Evolutionary conservation across 2,113 vertebrate species (phyloP), one percentile per base, ranked within the genome.

Genomic region (Corvus moneduloides): DNA sequence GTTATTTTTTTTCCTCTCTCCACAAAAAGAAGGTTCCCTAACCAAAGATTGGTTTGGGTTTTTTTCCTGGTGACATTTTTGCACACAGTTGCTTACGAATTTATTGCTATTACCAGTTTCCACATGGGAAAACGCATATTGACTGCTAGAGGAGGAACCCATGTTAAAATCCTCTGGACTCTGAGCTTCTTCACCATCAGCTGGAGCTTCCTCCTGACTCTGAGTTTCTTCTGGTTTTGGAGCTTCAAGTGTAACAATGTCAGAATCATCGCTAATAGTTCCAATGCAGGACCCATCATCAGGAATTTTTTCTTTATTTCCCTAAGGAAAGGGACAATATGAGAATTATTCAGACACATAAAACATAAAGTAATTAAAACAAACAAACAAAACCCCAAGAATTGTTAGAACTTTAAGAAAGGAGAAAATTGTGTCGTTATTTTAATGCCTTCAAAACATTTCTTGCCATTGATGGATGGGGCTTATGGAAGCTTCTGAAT

Each of bases 61-160:
- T 56, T 61, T 43, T 26, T 4, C 8, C 20, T 9, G 2, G 33
- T 58, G 73, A 74, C 30, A 82, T 48, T 75, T 89, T 41, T 76
- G 68, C 48, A 72, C 35, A n/a, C 10, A 11, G n/a, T 39, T 69
- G 41, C 52, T 71, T 62, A 59, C 33, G 26, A 48, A 33, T 52
- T 41, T 33, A 41, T 19, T 67, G 67, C 32, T 58, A 98, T 97
- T 98, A 99, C 99, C 98, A 26, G 98, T 97, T 94, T 99, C 99
- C 51, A 98, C 94, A 54, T 98, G 97, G 35, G 98, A 98, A 96
- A 99, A 99, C 2, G 99, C 89, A 52, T 99, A 99, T 54, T 99
- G 99, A 97, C 99, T 99, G 97, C 99, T 99, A 51, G 99, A 99
- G 33, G 99, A 99, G 46, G 98, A 99, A 20, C 99, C 99, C 81